Base-by-base conservation (phyloP, 1,140 invertebrate species). In the Telenomus remus region DNA sequence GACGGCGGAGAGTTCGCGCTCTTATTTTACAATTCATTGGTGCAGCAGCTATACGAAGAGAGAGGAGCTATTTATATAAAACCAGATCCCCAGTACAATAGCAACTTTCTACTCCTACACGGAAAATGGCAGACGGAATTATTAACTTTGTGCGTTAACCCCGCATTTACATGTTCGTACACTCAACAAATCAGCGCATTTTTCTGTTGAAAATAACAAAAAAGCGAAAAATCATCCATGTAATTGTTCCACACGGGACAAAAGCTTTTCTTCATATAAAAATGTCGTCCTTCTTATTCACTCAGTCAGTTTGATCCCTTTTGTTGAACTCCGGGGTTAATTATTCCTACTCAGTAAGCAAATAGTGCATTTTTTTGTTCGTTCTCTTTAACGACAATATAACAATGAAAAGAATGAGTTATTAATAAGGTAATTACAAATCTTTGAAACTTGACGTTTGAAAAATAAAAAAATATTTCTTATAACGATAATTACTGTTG, bases 81-180 rank as follows among this genome's bases (percentile, higher is more conserved):
- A 82, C 81, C 80, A 81, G 81, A 82, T 82, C 79, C n/a, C 68
- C 59, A 56, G 71, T 74, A 83, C 81, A 83, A 83, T 82, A 83
- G 80, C 80, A 81, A 83, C 81, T 83, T 83, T 83, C 81, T 83
- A 83, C 81, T 82, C 80, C 81, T 83, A 84, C 81, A 80, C 78
- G 74, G 68, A 48, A 75, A 72, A 72, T 75, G 78, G 74, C 74
- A 76, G 50, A 63, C 71, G 34, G 50, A 47, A 63, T 74, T 74
- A 74, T 74, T 68, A 74, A 74, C 63, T 63, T 61, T 66, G 71
- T 61, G 71, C 71, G 71, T 74, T 68, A 66, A 73, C 63, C 51
- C 35, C 63, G 49, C 70, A 66, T 73, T 73, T 73, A 73, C 56
- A 65, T 65, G 71, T 14, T 3, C 53, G 70, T 61, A 48, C 43